Base-by-base conservation (phyloP, 1,140 invertebrate species). In the Sinella curviseta region DNA sequence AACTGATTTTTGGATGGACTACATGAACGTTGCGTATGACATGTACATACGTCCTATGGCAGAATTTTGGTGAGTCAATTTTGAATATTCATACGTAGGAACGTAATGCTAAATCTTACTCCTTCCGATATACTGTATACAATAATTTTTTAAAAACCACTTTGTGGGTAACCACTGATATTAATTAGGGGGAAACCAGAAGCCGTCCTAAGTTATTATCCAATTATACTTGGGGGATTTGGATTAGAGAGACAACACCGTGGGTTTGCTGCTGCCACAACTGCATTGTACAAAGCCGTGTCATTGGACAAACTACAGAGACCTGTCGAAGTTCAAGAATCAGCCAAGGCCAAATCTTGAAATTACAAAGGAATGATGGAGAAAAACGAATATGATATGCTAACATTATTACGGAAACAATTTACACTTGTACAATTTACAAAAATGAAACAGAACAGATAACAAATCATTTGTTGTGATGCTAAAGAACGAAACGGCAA, bases 1-100 rank as follows among this genome's bases (percentile, higher is more conserved):
- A 70, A 70, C 26, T 3, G 31, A 70, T 33, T 70, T 70, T 24
- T 70, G 65, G 65, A 70, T 70, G 65, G 65, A 70, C 8, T 70
- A 70, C 30, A 70, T 70, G 65, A 31, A 70, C 31, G 26, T 33
- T 3, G 65, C 65, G 30, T 31, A 70, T n/a, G 30, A 70, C 26
- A 70, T 70, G 65, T 70, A 70, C n/a, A 14, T 70, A 16, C 28
- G 12, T 3, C 28, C 55, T 14, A 60, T 60, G 55, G 8, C n/a
- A 4, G 24, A 24, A n/a, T 60, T 60, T 24, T 60, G 55, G 55
- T 60, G 17, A 48, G n/a, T n/a, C n/a, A n/a, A n/a, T n/a, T n/a
- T n/a, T n/a, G n/a, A n/a, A n/a, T n/a, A n/a, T n/a, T n/a, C n/a
- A n/a, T n/a, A n/a, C 39, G 17, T 8, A 48, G 4, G 4, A 48